Conservation (phyloP, 2,797 vertebrate genomes). For the Bucorvus abyssinicus region DNA sequence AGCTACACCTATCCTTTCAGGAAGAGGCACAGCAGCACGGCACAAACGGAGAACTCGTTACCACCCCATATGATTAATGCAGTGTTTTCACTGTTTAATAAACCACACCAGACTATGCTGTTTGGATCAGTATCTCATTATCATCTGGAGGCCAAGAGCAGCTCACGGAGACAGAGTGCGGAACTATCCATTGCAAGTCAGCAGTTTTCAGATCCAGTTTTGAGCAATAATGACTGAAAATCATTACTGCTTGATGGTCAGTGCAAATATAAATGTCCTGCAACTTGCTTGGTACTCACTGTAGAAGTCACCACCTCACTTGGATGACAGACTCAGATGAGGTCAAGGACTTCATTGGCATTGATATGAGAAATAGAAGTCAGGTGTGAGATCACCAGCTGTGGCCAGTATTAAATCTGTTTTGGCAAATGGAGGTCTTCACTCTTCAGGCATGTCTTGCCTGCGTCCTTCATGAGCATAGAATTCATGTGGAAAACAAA, state of each 20-base stretch:
- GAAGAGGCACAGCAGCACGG: not conserved
- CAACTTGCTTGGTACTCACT: not conserved
- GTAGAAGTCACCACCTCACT: not conserved
- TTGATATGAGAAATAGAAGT: not conserved
- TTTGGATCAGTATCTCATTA: not conserved
- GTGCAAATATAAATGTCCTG: not conserved
- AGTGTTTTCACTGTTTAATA: not conserved
- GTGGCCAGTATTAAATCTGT: not conserved
- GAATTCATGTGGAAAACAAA: not conserved
- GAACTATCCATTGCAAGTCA: not conserved
- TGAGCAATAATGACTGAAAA: not conserved
- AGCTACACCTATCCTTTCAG: not conserved
- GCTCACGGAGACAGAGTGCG: not conserved
- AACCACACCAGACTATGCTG: not conserved
- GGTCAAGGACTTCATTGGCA: not conserved
- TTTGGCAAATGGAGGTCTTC: not conserved
- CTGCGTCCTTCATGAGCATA: not conserved
- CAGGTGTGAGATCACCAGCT: not conserved
- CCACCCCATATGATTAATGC: not conserved
- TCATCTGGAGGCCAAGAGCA: not conserved
- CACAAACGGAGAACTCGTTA: not conserved
- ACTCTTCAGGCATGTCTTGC: not conserved
- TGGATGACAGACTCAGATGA: not conserved
- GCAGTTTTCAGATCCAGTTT: not conserved
- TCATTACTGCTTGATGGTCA: fast-evolving